Percentiles rank a stretch among this genome's conserved stretches.
Evolutionary conservation across 2,113 vertebrate genomes (phyloP).

Genomic region (Tragelaphus strepsiceros): DNA sequence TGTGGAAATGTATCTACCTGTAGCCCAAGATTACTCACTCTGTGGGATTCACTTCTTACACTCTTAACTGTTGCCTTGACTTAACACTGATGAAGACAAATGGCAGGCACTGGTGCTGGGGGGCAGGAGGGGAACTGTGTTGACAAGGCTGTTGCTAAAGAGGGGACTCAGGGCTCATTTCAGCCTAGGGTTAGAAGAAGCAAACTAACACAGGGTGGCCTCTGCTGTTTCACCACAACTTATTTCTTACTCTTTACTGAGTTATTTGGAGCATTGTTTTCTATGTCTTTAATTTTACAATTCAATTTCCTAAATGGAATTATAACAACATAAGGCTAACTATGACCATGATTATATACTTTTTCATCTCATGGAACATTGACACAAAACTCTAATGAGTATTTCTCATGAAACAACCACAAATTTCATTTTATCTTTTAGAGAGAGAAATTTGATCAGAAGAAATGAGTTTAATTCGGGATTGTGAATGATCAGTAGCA

Average conservation of each 20-base stretch:
- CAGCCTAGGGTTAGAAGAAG: not conserved
- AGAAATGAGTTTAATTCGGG: not conserved
- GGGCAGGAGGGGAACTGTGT: accelerated
- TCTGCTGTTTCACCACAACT: not conserved
- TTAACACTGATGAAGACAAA: not conserved
- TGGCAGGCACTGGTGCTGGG: not conserved
- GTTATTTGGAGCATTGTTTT: not conserved
- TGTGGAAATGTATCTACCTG: not conserved
- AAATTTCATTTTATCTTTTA: not conserved
- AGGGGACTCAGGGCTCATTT: not conserved
- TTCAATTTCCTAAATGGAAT: conserved; percentile 20
- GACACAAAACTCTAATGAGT: not conserved
- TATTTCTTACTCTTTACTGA: not conserved
- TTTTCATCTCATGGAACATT: not conserved
- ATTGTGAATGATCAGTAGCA: not conserved
- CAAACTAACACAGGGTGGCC: not conserved
- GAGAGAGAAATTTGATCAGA: conserved; percentile 8
- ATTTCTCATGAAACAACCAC: not conserved
- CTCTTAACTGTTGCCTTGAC: not conserved
- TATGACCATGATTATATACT: not conserved
- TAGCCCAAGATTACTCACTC: not conserved
- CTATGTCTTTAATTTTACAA: conserved; percentile 6
- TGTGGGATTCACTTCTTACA: not conserved
- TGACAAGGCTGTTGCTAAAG: not conserved
- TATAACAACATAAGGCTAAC: not conserved